These are phyloP conservation scores for Artibeus lituratus DNA, from an alignment of 2,797 vertebrate genomes.

Conservation along the genomic window DNA sequence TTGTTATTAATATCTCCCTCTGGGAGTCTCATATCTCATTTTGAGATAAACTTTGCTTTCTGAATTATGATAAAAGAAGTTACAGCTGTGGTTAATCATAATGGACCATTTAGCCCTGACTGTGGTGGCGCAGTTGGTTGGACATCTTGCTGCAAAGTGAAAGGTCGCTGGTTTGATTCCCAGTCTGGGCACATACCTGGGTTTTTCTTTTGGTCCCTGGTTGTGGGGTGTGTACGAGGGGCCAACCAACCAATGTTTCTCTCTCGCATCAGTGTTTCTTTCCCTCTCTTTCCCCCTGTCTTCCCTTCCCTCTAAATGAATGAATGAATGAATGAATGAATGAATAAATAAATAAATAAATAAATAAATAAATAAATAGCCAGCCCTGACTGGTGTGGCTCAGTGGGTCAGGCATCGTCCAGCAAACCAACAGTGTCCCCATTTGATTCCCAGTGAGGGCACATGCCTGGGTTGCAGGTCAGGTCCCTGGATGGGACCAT, in stretches of 20 bases:
- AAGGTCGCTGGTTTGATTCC: background rate
- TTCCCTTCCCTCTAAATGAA: no score
- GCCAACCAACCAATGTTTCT: background rate
- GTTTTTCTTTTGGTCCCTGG: background rate
- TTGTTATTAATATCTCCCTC: background rate
- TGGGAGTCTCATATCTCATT: background rate
- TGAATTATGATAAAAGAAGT: conserved; percentile 21
- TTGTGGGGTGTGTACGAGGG: background rate
- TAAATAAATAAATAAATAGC: no score
- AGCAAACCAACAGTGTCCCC: background rate
- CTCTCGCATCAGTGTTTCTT: background rate
- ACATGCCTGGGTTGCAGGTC: background rate
- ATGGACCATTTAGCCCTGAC: background rate
- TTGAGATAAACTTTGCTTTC: conserved; percentile 1
- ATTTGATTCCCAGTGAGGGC: background rate
- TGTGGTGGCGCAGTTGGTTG: background rate
- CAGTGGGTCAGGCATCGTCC: background rate
- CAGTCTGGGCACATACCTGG: background rate
- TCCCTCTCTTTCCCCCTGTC: background rate
- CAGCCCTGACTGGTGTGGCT: background rate
- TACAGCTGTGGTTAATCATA: background rate
- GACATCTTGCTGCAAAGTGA: background rate
- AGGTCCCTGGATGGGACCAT: background rate
- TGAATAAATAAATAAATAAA: no score
- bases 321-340: no score